Evolutionary conservation across 1,140 invertebrate genomes (phyloP), one percentile per base, ranked within the genome.

Genomic region (Drosophila equinoxialis): DNA sequence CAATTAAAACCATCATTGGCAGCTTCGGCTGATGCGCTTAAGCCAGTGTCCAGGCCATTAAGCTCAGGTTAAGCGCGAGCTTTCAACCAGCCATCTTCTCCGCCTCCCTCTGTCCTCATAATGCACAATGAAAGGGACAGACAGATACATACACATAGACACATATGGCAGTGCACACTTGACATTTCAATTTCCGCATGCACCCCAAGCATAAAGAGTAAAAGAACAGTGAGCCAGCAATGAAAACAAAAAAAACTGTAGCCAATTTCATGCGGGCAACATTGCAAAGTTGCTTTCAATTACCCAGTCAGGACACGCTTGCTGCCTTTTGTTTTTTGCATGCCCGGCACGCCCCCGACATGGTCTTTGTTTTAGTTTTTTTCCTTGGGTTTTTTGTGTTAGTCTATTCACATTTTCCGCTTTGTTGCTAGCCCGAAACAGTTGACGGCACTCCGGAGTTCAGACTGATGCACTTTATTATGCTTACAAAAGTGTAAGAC

Each of bases 371-470:
- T 64, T 62, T 45, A 35, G 58, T 37, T 48, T 45, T 64, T 58
- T 57, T 57, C 61, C 30, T 17, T 60, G 57, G 17, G 45, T 59
- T 48, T 26, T 30, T 30, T 82, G 70, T 67, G 65, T 67, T 65
- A 83, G 80, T 83, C 81, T 79, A 83, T 83, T 83, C 81, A 83
- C 80, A 83, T 83, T 83, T 83, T 77, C 72, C 76, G 81, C 81
- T 83, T 79, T 83, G 81, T 76, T 84, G 67, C 63, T 73, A 73
- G 72, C 69, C 76, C 76, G 72, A 83, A 83, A 83, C 81, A 67
- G 68, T 68, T 62, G 55, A 64, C 17, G 62, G 57, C 8, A 58
- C 60, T 75, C 51, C 42, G 72, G 65, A 61, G 61, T 61, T 30
- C 59, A 42, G 72, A 48, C 71, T 64, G 74, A 75, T 71, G 81